phyloP scores from a whole-genome alignment of 2,888 invertebrate genomes.

The Noctua janthe region DNA sequence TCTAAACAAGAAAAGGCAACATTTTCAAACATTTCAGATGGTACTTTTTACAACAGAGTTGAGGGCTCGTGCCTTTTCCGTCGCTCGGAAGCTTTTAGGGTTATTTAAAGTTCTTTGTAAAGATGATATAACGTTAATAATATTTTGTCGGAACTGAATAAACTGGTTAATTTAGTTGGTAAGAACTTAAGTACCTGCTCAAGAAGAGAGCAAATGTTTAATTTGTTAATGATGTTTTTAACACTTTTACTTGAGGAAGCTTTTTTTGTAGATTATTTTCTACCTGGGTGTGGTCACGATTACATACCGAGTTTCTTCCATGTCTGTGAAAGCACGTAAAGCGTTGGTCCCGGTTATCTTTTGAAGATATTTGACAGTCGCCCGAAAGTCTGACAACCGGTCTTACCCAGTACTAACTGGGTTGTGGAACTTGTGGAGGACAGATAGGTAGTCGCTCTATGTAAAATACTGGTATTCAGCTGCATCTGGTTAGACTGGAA shows the following conservation, averaged over 20 bases:
- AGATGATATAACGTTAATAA: constrained; percentile 28
- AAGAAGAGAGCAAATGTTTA: background rate
- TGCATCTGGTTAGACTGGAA: no score
- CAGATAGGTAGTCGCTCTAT: no score
- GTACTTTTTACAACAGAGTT: background rate
- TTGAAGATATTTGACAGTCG: no score
- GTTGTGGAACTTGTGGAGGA: no score
- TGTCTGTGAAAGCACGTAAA: no score
- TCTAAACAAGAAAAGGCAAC: background rate
- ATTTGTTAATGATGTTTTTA: background rate
- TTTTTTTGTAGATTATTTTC: background rate
- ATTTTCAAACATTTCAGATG: background rate
- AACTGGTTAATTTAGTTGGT: constrained; percentile 11
- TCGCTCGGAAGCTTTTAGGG: constrained; percentile 19
- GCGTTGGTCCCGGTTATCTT: no score
- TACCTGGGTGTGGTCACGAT: no score
- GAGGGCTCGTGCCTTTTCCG: constrained; percentile 23
- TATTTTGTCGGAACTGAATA: constrained; percentile 18
- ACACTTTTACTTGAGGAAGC: background rate
- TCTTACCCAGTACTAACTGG: no score
- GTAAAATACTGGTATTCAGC: no score
- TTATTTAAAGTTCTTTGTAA: constrained; percentile 22
- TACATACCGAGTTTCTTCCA: no score
- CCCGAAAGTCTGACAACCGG: no score
- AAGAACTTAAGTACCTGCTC: constrained; percentile 6